Base-by-base conservation (phyloP, 2,113 vertebrate genomes). In the Bos javanicus region DNA sequence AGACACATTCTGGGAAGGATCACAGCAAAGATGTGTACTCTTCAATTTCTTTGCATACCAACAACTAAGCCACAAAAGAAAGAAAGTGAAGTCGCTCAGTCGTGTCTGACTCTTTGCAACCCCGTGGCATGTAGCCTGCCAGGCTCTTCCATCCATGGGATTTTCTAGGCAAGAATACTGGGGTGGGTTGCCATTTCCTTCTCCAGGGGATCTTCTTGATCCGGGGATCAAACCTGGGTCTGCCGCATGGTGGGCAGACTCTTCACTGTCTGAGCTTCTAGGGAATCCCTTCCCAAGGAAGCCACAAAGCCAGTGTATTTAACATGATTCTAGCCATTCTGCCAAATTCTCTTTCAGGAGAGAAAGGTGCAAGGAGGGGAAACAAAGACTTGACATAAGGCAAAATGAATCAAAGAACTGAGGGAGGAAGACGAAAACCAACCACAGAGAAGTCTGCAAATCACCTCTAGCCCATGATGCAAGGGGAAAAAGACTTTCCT, bases 281-380 rank as follows among this genome's bases (percentile, higher is more conserved):
- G 67, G n/a, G 21, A 39, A 39, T 39, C 67, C 10, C n/a, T 71
- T 71, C n/a, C n/a, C n/a, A 39, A 36, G n/a, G n/a, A 57, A 94
- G 48, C 43, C 82, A 59, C 83, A 71, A 50, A 86, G n/a, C 48
- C 48, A 39, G 16, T 54, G 28, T 56, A 74, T 46, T 92, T 93
- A 87, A 94, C 17, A 13, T 36, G 48, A 74, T 78, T 82, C 82
- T 92, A 84, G 50, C 7, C 82, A 97, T 67, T 87, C 84, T 81
- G 54, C 48, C 84, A 96, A 97, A 83, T 16, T 26, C 52, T 85
- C 62, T 78, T 82, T 87, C 39, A 94, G 81, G n/a, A 92, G 62
- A 92, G 11, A 82, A 96, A 94, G 52, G 21, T 78, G 5, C 64
- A 60, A 94, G 92, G 48, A 91, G 57, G 12, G 74, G 67, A 76